Base-by-base conservation (phyloP, 2,888 invertebrate genomes). In the Chaetoderma sp. region DNA sequence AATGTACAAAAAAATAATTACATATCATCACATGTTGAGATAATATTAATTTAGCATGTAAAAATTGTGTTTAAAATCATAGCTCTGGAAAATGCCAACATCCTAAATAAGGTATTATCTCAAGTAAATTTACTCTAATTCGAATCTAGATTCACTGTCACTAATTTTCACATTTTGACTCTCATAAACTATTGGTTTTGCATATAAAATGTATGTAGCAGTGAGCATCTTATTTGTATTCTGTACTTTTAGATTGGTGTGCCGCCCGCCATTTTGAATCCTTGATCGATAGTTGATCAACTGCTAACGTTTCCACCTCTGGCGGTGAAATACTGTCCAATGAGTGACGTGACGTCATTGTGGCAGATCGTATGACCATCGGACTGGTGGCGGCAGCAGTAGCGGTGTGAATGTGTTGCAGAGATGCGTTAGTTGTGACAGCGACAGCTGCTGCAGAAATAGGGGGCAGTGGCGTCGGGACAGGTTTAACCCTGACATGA, bases 201-300 rank as follows among this genome's bases (percentile, higher is more conserved):
- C n/a, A n/a, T n/a, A n/a, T n/a, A n/a, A n/a, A n/a, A n/a, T n/a
- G n/a, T n/a, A n/a, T n/a, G n/a, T n/a, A n/a, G n/a, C n/a, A n/a
- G n/a, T 36, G 10, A 13, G 39, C 10, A 50, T 6, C 39, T 72
- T 60, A 77, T 45, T 78, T 76, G 67, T 78, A 78, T 55, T 80
- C 82, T 5, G 78, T 75, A 58, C 78, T 79, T 32, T 71, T 75
- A 57, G 80, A 76, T 56, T 81, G 76, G 28, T 78, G 78, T 21
- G 72, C 70, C n/a, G 73, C 63, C 23, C 71, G 67, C 76, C 78
- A 78, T 4, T 69, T 65, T 3, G 71, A 58, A 27, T 73, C 73
- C 0, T 71, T 30, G 16, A 69, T 68, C n/a, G 76, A 71, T 16
- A 80, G 71, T 56, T 77, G 75, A 32, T 78, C 80, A 0, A 82